These are phyloP conservation scores for Spea multiplicata DNA, from an alignment of 2,113 vertebrate species.

Conservation along the genomic window DNA sequence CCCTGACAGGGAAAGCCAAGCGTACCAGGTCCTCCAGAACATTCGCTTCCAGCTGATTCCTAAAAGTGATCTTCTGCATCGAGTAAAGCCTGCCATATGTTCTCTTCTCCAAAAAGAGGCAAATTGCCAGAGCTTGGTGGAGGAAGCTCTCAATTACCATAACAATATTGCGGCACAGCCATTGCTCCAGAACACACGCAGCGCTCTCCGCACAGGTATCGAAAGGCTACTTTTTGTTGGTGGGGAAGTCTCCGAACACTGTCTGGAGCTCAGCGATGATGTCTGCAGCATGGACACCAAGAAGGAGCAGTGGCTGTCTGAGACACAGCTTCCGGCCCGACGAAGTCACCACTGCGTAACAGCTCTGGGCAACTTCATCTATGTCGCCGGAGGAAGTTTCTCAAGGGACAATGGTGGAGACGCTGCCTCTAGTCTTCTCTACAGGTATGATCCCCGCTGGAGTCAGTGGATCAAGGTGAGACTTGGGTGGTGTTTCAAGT, in stretches of 20 bases:
- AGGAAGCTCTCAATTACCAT: slow-evolving; percentile 84
- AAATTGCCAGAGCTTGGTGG: slow-evolving; percentile 76
- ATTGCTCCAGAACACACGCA: slow-evolving; percentile 77
- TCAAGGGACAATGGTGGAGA: slow-evolving; percentile 87
- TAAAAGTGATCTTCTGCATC: slow-evolving; percentile 73
- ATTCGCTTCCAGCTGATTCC: slow-evolving; percentile 87
- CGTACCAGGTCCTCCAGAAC: slow-evolving; percentile 77
- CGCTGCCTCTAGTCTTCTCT: slow-evolving; percentile 85
- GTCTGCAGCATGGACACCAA: slow-evolving; percentile 78
- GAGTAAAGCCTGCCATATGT: slow-evolving; percentile 74
- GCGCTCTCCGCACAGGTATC: slow-evolving; percentile 67
- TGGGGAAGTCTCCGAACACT: slow-evolving; percentile 86
- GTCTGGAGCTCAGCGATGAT: slow-evolving; percentile 87
- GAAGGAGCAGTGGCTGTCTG: slow-evolving; percentile 76
- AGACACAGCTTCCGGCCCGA: slow-evolving; percentile 80
- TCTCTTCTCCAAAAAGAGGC: slow-evolving; percentile 77
- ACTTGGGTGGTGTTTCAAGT: slow-evolving; percentile 50
- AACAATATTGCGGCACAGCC: slow-evolving; percentile 77
- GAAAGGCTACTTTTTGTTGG: slow-evolving; percentile 87
- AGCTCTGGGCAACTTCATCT: slow-evolving; percentile 88
- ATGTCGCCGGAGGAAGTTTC: slow-evolving; percentile 85
- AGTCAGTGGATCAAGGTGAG: slow-evolving; percentile 93
- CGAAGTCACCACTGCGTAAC: slow-evolving; percentile 90
- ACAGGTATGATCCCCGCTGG: slow-evolving; percentile 92
- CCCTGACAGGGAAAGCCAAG: slow-evolving; percentile 70